Evolutionary conservation across 2,888 invertebrate species (phyloP).

Genomic region (Lasioglossum malachurum): DNA sequence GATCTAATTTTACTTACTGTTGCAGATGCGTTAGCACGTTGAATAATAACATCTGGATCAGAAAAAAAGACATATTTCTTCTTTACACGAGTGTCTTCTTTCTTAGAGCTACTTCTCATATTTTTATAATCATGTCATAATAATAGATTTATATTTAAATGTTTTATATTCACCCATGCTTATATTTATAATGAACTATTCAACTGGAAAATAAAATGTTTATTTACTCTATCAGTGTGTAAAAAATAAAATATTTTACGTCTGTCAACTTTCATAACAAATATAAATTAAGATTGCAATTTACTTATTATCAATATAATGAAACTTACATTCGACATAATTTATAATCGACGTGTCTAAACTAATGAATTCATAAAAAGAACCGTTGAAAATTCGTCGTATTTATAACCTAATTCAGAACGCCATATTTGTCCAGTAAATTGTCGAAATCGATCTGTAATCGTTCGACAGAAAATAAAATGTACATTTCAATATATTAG

Average conservation of each 20-base stretch:
- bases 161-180: slow-evolving; percentile 31
- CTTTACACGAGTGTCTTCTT: slow-evolving; percentile 70
- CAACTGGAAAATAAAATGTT: slow-evolving; percentile 27
- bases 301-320: neutral
- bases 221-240: neutral
- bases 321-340: slow-evolving; percentile 37
- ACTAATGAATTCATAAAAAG: slow-evolving; percentile 14
- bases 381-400: slow-evolving; percentile 24
- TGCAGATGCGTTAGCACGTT: slow-evolving; percentile 74
- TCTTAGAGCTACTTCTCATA: slow-evolving; percentile 75
- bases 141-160: slow-evolving; percentile 23
- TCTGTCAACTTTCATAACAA: neutral
- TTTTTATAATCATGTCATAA: slow-evolving; percentile 57
- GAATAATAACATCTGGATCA: slow-evolving; percentile 75
- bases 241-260: slow-evolving; percentile 3
- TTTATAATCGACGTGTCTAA: slow-evolving; percentile 8
- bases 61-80: slow-evolving; percentile 80
- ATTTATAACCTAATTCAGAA: slow-evolving; percentile 54
- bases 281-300: neutral
- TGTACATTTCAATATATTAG: neutral
- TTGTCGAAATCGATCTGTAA: slow-evolving; percentile 20
- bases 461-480: neutral
- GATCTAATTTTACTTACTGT: slow-evolving; percentile 71
- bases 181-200: slow-evolving; percentile 14
- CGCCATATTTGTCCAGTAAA: slow-evolving; percentile 36